A percentile compares a stretch with the other conserved stretches of the same genome.
phyloP scores from a whole-genome alignment of 1,140 invertebrate genomes.

The Copidosoma floridanum region DNA sequence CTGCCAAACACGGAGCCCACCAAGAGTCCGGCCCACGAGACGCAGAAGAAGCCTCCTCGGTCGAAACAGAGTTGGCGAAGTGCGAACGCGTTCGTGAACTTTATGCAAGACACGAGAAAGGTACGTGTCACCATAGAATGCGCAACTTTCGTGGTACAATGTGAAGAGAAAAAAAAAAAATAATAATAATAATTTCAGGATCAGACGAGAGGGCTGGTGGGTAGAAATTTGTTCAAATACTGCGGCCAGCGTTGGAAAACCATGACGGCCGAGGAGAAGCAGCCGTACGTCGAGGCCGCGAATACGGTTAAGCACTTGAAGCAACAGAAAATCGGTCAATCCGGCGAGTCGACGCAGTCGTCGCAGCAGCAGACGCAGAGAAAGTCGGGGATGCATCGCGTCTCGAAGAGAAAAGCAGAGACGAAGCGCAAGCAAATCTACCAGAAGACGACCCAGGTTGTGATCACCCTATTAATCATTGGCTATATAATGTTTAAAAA shows the following conservation, averaged over 20 bases:
- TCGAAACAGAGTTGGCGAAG: slow-evolving; percentile 31
- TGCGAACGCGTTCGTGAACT: slow-evolving; percentile 41
- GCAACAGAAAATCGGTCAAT: slow-evolving; percentile 5
- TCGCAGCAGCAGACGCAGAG: slow-evolving; percentile 7
- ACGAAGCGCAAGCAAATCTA: slow-evolving; percentile 22
- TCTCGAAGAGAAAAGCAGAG: slow-evolving; percentile 19
- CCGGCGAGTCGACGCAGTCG: not conserved
- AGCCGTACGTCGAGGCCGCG: slow-evolving; percentile 40
- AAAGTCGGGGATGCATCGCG: slow-evolving; percentile 12
- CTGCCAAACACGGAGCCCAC: too few relatives aligned
- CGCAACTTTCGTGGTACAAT: too few relatives aligned
- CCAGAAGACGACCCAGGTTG: slow-evolving; percentile 21
- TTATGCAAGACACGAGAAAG: slow-evolving; percentile 41
- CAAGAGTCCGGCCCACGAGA: too few relatives aligned
- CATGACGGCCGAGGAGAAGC: slow-evolving; percentile 39
- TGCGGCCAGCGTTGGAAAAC: slow-evolving; percentile 39
- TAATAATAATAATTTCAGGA: slow-evolving; percentile 11
- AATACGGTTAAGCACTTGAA: slow-evolving; percentile 28
- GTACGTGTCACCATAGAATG: too few relatives aligned
- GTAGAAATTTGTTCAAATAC: slow-evolving; percentile 33
- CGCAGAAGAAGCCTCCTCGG: too few relatives aligned
- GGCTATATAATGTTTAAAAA: slow-evolving; percentile 28
- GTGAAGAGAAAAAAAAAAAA: not conserved
- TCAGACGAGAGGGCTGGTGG: slow-evolving; percentile 10
- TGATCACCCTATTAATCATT: slow-evolving; percentile 19